Percentiles rank a stretch among this genome's conserved stretches.
These are phyloP conservation scores for Toxostoma redivivum DNA, from an alignment of 2,113 vertebrate species.

Conservation along the genomic window DNA sequence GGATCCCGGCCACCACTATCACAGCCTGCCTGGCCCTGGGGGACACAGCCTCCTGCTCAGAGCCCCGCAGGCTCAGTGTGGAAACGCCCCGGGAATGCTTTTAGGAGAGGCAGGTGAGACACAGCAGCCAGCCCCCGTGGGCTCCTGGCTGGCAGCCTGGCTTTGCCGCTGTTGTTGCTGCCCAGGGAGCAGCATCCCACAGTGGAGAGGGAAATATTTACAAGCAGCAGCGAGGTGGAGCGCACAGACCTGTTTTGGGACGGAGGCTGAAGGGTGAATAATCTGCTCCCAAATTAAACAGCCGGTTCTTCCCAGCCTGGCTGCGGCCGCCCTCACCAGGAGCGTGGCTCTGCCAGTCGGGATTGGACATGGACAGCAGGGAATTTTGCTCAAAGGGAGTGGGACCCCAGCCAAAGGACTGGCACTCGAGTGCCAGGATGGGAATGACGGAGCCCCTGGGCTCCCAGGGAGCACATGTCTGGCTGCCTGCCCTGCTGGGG, in stretches of 20 bases:
- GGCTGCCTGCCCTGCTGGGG: neutral
- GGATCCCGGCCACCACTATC: fast-evolving
- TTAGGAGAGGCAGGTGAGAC: neutral
- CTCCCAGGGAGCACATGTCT: neutral
- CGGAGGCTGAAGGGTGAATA: neutral
- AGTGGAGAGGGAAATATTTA: neutral
- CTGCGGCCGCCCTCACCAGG: neutral
- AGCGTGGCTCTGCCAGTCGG: neutral
- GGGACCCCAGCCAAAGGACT: neutral
- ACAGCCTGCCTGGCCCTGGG: neutral
- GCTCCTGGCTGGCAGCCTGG: neutral
- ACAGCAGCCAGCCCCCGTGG: neutral
- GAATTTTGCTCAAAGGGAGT: neutral
- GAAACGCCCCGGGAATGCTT: neutral
- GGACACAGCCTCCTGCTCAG: neutral
- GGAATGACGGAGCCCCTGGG: neutral
- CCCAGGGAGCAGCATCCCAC: neutral
- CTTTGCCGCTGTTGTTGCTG: neutral
- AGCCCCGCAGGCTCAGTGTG: fast-evolving
- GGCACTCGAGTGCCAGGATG: neutral
- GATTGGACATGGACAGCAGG: neutral
- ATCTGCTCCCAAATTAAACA: neutral
- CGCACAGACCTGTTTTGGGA: constrained; percentile 45
- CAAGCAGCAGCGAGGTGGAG: constrained; percentile 20
- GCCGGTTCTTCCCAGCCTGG: neutral